Conservation (phyloP, 1,140 invertebrate species). For the Atopsyche davidsoni region DNA sequence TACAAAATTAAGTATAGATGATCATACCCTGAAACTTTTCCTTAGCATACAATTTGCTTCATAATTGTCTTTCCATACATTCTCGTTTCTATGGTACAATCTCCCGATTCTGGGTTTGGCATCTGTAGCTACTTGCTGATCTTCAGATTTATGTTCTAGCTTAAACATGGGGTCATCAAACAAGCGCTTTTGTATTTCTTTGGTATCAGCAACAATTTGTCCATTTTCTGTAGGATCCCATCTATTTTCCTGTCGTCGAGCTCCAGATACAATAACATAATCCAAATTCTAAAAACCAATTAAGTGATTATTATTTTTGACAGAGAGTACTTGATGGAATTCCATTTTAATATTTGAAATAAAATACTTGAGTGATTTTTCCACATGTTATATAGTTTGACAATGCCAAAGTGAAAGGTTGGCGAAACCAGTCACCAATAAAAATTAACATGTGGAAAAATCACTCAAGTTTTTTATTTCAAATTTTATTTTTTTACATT, state of each 20-base stretch:
- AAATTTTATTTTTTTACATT: not conserved
- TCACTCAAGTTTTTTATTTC: no score
- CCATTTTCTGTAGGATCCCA: slow-evolving; percentile 98
- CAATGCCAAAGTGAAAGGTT: no score
- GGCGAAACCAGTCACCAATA: no score
- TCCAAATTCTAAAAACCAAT: slow-evolving; percentile 78
- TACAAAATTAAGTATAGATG: slow-evolving; percentile 3
- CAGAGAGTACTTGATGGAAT: no score
- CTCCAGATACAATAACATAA: slow-evolving; percentile 92
- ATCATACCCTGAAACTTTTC: slow-evolving; percentile 73
- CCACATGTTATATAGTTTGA: no score
- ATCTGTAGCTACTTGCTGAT: slow-evolving; percentile 65
- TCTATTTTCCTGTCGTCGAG: slow-evolving; percentile 91
- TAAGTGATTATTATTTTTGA: no score
- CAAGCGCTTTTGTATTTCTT: slow-evolving; percentile 78
- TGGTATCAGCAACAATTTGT: slow-evolving; percentile 86
- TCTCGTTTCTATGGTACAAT: slow-evolving; percentile 71
- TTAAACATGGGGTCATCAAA: slow-evolving; percentile 96
- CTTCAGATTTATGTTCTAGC: slow-evolving; percentile 84
- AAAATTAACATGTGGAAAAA: no score
- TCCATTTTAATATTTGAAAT: no score
- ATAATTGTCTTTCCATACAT: slow-evolving; percentile 85
- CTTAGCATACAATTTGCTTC: slow-evolving; percentile 77
- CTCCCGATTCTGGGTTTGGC: slow-evolving; percentile 65
- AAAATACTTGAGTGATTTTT: no score